Conservation (phyloP, 1,140 invertebrate genomes). For the Notospermus geniculatus region DNA sequence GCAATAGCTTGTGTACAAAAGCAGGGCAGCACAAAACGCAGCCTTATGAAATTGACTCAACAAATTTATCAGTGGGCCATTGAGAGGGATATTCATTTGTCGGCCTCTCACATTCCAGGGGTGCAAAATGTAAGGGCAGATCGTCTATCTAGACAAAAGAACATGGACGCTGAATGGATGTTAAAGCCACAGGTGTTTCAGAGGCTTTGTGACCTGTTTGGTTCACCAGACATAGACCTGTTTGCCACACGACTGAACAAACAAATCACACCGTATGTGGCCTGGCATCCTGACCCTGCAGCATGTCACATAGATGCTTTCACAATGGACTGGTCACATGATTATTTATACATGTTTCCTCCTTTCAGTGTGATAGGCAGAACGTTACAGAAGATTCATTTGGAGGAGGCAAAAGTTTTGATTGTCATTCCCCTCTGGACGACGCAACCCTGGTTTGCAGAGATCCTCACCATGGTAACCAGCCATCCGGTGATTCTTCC, state of each 20-base stretch:
- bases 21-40: conserved; percentile 12
- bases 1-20: conserved; percentile 16
- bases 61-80: conserved; percentile 17
- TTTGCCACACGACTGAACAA: conserved; percentile 26
- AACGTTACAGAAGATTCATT: neutral
- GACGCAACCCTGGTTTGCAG: neutral
- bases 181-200: conserved; percentile 15
- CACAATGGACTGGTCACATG: neutral
- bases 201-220: neutral
- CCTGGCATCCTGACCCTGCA: neutral
- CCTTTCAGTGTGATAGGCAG: conserved; percentile 1
- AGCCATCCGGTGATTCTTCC: neutral
- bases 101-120: conserved; percentile 21
- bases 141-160: conserved; percentile 14
- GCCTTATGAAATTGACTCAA: neutral
- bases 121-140: conserved; percentile 24
- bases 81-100: conserved; percentile 14
- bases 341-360: neutral
- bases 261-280: conserved; percentile 7
- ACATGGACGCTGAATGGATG: conserved; percentile 22
- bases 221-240: conserved; percentile 17
- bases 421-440: neutral
- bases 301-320: neutral
- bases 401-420: neutral
- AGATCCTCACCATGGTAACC: neutral